Conservation (phyloP, 2,888 invertebrate genomes). For the Neoitamus cyanurus region DNA sequence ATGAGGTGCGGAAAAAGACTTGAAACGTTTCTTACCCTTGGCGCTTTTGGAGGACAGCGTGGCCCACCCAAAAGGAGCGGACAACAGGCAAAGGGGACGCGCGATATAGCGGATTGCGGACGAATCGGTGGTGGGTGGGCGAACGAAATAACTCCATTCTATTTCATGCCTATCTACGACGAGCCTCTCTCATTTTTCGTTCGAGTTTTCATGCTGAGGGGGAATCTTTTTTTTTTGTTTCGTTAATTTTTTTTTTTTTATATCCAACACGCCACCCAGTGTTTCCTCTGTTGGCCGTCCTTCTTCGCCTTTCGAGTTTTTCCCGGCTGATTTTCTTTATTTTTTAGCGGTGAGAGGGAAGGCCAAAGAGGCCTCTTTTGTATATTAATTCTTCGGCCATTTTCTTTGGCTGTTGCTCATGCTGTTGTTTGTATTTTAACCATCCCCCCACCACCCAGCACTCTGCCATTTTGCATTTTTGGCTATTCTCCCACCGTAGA, state of each 20-base stretch:
- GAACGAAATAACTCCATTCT: background rate
- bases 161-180: background rate
- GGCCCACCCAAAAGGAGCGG: background rate
- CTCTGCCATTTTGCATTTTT: no score
- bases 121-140: background rate
- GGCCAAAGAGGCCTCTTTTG: background rate
- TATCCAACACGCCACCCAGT: background rate
- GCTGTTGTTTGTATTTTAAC: no score
- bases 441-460: no score
- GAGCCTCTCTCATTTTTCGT: conserved; percentile 26
- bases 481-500: no score
- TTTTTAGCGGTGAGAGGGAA: background rate
- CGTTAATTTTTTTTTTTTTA: no score
- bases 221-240: background rate
- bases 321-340: background rate
- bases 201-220: background rate
- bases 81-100: background rate
- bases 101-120: background rate
- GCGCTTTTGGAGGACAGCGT: background rate
- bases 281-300: no score
- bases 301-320: background rate
- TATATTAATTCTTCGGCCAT: conserved; percentile 17
- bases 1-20: background rate
- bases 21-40: conserved; percentile 4
- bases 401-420: no score